Evolutionary conservation across 2,888 invertebrate genomes (phyloP).

Genomic region (Theretra japonica): DNA sequence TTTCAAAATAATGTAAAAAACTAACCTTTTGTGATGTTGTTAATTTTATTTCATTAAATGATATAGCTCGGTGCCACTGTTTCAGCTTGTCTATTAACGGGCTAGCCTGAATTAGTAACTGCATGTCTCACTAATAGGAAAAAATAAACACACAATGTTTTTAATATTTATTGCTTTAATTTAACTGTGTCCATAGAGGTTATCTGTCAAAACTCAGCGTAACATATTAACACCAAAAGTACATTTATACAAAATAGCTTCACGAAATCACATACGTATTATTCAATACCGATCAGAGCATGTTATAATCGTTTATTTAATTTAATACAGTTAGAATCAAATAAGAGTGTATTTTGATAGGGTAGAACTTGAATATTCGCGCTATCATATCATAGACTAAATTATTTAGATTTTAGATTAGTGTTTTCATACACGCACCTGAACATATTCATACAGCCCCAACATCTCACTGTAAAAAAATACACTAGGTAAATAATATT

Average conservation of each 20-base stretch:
- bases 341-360: not conserved
- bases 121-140: slow-evolving; percentile 64
- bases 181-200: slow-evolving; percentile 43
- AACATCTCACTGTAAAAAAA: not conserved
- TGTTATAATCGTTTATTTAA: not conserved
- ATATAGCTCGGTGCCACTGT: slow-evolving; percentile 77
- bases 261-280: not conserved
- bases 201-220: slow-evolving; percentile 48
- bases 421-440: no score
- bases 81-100: slow-evolving; percentile 83
- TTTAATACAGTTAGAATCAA: not conserved
- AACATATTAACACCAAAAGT: slow-evolving; percentile 32
- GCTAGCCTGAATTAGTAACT: slow-evolving; percentile 82
- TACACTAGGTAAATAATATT: no score
- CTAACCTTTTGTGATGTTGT: slow-evolving; percentile 89
- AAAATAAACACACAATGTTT: slow-evolving; percentile 29
- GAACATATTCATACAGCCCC: not conserved
- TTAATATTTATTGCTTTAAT: slow-evolving; percentile 24
- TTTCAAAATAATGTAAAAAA: slow-evolving; percentile 34
- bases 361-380: slow-evolving; percentile 34
- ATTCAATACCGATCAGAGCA: not conserved
- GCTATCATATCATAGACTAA: slow-evolving; percentile 27
- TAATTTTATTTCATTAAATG: slow-evolving; percentile 81
- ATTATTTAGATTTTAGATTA: slow-evolving; percentile 12
- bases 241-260: not conserved